phyloP scores from a whole-genome alignment of 2,797 vertebrate genomes.

The Tachyglossus aculeatus region DNA sequence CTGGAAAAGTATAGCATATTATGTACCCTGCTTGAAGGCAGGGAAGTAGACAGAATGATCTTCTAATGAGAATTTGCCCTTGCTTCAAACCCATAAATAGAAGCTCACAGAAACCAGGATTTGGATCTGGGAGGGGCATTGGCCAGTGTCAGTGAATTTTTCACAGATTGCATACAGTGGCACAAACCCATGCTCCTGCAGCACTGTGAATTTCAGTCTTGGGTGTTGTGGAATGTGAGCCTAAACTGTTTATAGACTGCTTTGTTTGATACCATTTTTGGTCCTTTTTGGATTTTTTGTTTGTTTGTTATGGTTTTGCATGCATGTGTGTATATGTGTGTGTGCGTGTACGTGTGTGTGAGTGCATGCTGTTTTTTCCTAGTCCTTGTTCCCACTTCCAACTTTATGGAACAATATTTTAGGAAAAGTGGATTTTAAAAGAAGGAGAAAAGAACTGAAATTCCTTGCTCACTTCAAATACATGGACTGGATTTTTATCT shows the following conservation, averaged over 20 bases:
- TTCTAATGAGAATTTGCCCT: slow-evolving; percentile 89
- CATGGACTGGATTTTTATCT: slow-evolving; percentile 74
- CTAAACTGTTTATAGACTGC: slow-evolving; percentile 85
- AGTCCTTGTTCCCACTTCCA: slow-evolving; percentile 78
- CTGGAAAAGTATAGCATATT: too few species aligned
- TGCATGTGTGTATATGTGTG: too few species aligned
- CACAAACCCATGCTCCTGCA: slow-evolving; percentile 71
- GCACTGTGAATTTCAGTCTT: slow-evolving; percentile 80
- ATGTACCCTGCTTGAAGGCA: slow-evolving; percentile 94
- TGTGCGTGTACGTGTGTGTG: too few species aligned
- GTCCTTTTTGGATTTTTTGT: slow-evolving; percentile 73
- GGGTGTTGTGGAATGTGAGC: slow-evolving; percentile 83
- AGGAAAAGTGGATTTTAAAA: slow-evolving; percentile 91
- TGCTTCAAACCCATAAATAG: slow-evolving; percentile 86
- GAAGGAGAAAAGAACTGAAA: slow-evolving; percentile 76
- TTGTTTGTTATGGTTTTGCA: slow-evolving; percentile 79
- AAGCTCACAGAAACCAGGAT: slow-evolving; percentile 98
- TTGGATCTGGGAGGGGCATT: slow-evolving; percentile 89
- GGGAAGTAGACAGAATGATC: slow-evolving; percentile 98
- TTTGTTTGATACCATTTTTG: slow-evolving; percentile 80
- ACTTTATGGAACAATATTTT: slow-evolving; percentile 83
- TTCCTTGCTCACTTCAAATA: slow-evolving; percentile 77
- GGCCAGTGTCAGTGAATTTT: slow-evolving; percentile 88
- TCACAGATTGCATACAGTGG: slow-evolving; percentile 42
- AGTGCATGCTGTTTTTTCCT: slow-evolving; percentile 55